A percentile compares a stretch with the other conserved stretches of the same genome.
Conservation (phyloP, 2,113 vertebrate genomes). For the Mus spicilegus region DNA sequence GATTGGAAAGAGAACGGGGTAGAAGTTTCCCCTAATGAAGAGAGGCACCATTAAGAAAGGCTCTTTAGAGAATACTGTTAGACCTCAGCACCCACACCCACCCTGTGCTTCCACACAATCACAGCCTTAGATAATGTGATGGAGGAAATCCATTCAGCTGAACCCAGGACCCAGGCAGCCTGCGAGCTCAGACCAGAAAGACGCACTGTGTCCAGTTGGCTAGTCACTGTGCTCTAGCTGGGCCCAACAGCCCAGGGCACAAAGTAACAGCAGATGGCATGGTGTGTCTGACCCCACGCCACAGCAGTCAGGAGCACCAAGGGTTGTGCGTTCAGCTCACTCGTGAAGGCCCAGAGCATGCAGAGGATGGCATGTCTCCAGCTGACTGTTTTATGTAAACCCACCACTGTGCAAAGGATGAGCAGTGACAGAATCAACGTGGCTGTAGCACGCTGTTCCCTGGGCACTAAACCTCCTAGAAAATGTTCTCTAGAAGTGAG, state of each 20-base stretch:
- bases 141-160: background rate
- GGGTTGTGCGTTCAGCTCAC: rapidly evolving
- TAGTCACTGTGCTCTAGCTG: background rate
- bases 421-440: background rate
- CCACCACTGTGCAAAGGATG: rapidly evolving
- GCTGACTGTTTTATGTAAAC: background rate
- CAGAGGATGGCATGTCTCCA: background rate
- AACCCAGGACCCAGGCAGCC: background rate
- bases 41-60: background rate
- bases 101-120: no score
- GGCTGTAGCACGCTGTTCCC: background rate
- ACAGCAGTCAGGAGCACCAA: background rate
- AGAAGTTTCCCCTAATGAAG: background rate
- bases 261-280: background rate
- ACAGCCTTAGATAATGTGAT: background rate
- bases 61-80: background rate
- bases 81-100: background rate
- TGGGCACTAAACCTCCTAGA: background rate
- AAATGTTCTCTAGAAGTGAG: background rate
- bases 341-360: background rate
- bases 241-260: background rate
- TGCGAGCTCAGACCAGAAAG: background rate
- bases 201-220: background rate
- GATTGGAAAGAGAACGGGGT: background rate
- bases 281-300: background rate